phyloP scores from a whole-genome alignment of 1,140 invertebrate species.

The Listronotus oregonensis region DNA sequence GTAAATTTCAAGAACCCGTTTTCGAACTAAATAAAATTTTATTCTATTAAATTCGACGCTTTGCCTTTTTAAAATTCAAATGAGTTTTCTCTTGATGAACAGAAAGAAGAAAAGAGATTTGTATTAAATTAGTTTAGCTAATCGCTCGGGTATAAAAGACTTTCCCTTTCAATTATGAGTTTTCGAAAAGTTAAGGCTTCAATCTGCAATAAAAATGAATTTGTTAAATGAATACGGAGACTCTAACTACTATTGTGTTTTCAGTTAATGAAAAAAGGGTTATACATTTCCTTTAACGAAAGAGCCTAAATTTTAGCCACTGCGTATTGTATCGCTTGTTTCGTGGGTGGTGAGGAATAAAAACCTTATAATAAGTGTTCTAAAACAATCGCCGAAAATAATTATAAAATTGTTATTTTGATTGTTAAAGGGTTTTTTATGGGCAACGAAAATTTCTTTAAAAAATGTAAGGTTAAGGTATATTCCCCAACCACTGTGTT shows the following conservation, averaged over 20 bases:
- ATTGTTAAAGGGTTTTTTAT: too few relatives aligned
- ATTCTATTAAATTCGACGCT: conserved; percentile 14
- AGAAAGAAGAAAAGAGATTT: conserved; percentile 3
- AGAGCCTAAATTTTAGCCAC: too few relatives aligned
- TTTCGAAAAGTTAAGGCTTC: conserved; percentile 7
- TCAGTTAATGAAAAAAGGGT: too few relatives aligned
- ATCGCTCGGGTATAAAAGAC: conserved; percentile 10
- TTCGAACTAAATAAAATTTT: neutral
- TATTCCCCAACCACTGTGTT: too few relatives aligned
- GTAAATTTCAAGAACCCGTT: neutral
- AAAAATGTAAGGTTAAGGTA: too few relatives aligned
- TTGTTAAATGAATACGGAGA: conserved; percentile 1
- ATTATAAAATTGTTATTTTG: too few relatives aligned
- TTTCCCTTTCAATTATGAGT: conserved; percentile 17
- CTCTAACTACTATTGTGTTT: neutral
- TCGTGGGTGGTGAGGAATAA: too few relatives aligned
- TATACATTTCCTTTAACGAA: too few relatives aligned
- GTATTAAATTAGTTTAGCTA: conserved; percentile 14
- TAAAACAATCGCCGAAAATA: too few relatives aligned
- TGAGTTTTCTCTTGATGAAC: conserved; percentile 14
- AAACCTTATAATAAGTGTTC: too few relatives aligned
- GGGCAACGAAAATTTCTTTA: too few relatives aligned
- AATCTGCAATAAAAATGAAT: conserved; percentile 13
- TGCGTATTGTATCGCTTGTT: too few relatives aligned
- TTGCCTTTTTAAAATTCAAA: conserved; percentile 11